Percentiles rank a stretch among this genome's conserved stretches.
These are phyloP conservation scores for Anoncus sp. DNA, from an alignment of 2,888 invertebrate species.

Conservation along the genomic window DNA sequence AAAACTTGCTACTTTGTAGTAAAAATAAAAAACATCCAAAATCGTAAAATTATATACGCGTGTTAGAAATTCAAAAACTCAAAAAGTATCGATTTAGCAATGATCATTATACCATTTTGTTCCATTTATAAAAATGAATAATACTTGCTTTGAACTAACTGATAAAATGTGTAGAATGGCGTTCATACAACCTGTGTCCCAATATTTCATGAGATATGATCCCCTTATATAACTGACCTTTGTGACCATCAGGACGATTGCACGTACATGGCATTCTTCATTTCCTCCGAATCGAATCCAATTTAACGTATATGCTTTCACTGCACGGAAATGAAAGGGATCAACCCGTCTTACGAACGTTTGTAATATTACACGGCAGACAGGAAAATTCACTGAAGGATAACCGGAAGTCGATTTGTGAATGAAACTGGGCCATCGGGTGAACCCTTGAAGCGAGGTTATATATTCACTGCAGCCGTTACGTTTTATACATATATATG, in stretches of 20 bases:
- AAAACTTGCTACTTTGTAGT: no score
- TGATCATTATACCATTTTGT: background rate
- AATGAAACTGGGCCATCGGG: constrained; percentile 47
- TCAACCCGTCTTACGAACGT: constrained; percentile 39
- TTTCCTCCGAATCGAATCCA: constrained; percentile 38
- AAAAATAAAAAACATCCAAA: no score
- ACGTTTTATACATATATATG: background rate
- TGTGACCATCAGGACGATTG: background rate
- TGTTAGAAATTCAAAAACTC: no score
- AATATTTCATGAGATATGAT: background rate
- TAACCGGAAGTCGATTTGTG: constrained; percentile 41
- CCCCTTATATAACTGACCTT: background rate
- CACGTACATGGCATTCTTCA: background rate
- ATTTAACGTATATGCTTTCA: constrained; percentile 18
- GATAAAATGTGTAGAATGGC: no score
- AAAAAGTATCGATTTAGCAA: no score
- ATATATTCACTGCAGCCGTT: background rate
- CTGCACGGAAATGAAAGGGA: constrained; percentile 30
- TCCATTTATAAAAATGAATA: constrained; percentile 4
- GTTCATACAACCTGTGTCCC: background rate
- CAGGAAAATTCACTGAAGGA: constrained; percentile 18
- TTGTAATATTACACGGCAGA: constrained; percentile 40
- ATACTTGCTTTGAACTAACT: background rate
- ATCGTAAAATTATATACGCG: no score
- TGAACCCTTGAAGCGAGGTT: constrained; percentile 2